Conservation (phyloP, 1,140 invertebrate species). For the Aphelinus atriplicis region DNA sequence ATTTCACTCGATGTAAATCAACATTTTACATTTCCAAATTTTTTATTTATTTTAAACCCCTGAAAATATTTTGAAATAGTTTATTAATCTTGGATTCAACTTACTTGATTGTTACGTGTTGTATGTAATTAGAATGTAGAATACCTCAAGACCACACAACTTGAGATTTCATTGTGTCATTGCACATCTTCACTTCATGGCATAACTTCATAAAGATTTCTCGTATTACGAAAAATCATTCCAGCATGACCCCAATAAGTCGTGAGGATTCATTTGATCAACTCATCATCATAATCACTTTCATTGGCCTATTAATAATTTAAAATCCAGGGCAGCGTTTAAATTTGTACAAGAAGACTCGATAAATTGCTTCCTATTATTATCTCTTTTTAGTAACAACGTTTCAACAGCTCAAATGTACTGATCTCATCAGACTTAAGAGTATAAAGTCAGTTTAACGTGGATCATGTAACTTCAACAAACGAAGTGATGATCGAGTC, state of each 20-base stretch:
- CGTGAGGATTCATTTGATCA: no score
- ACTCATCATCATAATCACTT: neutral
- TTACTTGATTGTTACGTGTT: slow-evolving; percentile 45
- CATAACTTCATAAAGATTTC: slow-evolving; percentile 17
- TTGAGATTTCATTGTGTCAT: slow-evolving; percentile 20
- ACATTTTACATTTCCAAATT: slow-evolving; percentile 32
- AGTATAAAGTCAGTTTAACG: no score
- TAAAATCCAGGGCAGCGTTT: neutral
- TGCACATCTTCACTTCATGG: slow-evolving; percentile 33
- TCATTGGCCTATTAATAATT: slow-evolving; percentile 24
- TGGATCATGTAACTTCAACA: no score
- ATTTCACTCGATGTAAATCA: slow-evolving; percentile 32
- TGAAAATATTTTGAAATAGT: slow-evolving; percentile 14
- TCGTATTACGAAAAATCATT: slow-evolving; percentile 20
- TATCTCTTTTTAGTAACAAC: no score
- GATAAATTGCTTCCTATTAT: no score
- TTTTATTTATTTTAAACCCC: slow-evolving; percentile 30
- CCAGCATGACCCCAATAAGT: slow-evolving; percentile 7
- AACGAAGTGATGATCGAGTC: no score
- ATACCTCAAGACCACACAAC: slow-evolving; percentile 3
- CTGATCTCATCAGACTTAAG: no score
- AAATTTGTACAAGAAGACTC: neutral
- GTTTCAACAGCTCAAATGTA: no score
- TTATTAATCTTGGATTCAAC: slow-evolving; percentile 43
- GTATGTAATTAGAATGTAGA: slow-evolving; percentile 53